Evolutionary conservation across 2,797 vertebrate genomes (phyloP).

Genomic region (Myotis myotis): DNA sequence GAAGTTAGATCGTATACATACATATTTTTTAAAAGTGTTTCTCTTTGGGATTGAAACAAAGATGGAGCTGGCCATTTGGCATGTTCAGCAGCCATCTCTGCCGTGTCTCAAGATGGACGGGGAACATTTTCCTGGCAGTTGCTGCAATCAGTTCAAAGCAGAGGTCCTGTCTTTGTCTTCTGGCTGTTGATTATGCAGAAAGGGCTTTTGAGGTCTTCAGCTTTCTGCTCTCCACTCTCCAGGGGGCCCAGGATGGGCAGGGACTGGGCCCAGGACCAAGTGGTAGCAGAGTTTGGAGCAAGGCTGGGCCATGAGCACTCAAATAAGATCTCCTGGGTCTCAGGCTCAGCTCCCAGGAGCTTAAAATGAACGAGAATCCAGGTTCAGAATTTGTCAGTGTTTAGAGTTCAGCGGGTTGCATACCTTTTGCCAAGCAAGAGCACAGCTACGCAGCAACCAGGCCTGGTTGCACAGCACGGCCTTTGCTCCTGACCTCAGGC

Average conservation of each 20-base stretch:
- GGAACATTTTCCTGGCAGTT: slow-evolving; percentile 58
- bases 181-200: slow-evolving; percentile 9
- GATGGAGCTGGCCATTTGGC: slow-evolving; percentile 57
- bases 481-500: not conserved
- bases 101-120: not conserved
- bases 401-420: not conserved
- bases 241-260: not conserved
- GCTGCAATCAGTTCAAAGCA: slow-evolving; percentile 39
- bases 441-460: not conserved
- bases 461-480: not conserved
- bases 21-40: slow-evolving; percentile 45
- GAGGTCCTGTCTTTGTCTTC: slow-evolving; percentile 56
- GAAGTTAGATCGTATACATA: slow-evolving; percentile 68
- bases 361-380: not conserved
- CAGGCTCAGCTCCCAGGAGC: not conserved
- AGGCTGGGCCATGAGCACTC: not conserved
- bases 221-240: not conserved
- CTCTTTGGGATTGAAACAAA: slow-evolving; percentile 63
- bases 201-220: not conserved
- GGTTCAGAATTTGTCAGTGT: not conserved
- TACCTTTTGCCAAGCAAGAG: not conserved
- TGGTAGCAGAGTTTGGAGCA: not conserved
- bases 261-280: not conserved
- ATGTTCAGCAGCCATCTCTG: slow-evolving; percentile 43
- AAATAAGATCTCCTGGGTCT: not conserved